Percentiles rank a stretch among this genome's conserved stretches.
Evolutionary conservation across 2,113 vertebrate species (phyloP).

Genomic region (Cyanocitta stelleri): DNA sequence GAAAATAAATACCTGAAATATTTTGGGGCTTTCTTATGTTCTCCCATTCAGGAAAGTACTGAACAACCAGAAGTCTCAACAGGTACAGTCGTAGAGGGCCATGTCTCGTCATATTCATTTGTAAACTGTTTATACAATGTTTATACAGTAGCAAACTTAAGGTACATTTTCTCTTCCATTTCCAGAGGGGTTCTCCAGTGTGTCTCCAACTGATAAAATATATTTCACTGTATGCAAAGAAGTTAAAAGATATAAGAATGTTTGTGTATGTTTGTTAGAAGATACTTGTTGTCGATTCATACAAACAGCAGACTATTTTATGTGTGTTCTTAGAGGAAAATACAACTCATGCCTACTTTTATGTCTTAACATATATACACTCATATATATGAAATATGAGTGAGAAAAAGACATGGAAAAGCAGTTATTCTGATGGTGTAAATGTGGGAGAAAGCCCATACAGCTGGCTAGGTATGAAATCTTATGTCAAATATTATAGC

Average conservation of each 20-base stretch:
- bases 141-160: not conserved
- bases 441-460: not conserved
- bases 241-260: not conserved
- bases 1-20: not conserved
- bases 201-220: not conserved
- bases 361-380: not conserved
- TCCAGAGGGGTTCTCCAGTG: not conserved
- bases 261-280: not conserved
- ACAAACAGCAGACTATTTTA: not conserved
- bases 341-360: not conserved
- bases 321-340: not conserved
- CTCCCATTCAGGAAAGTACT: not conserved
- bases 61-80: not conserved
- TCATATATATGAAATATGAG: not conserved
- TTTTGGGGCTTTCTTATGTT: not conserved
- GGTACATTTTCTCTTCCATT: not conserved
- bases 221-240: not conserved
- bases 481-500: not conserved
- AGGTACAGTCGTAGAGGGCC: rapidly evolving
- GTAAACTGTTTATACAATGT: not conserved
- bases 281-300: not conserved
- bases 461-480: not conserved
- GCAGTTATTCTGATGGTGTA: not conserved
- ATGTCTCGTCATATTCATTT: not conserved
- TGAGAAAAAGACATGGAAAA: not conserved